Evolutionary conservation across 2,888 invertebrate genomes (phyloP).

Genomic region (Himalopsyche tibetana): DNA sequence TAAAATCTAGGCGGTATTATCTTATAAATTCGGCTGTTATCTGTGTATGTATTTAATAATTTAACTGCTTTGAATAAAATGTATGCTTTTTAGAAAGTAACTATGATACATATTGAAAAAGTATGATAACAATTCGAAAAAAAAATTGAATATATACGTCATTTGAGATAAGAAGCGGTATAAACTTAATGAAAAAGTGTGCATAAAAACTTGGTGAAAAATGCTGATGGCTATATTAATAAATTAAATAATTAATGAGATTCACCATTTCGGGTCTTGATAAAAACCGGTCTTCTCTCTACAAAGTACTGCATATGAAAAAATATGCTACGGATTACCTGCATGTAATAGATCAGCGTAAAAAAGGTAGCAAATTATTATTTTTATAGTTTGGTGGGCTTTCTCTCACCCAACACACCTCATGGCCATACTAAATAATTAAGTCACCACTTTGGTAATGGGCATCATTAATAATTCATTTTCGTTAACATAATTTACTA

Average conservation of each 20-base stretch:
- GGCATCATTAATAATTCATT: not conserved
- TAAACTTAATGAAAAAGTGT: too few species aligned
- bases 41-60: too few species aligned
- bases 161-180: too few species aligned
- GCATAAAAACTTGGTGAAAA: too few species aligned
- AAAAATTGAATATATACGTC: too few species aligned
- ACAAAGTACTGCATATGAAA: not conserved
- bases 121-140: too few species aligned
- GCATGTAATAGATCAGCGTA: not conserved
- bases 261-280: not conserved
- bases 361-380: slow-evolving; percentile 11
- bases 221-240: not conserved
- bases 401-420: not conserved
- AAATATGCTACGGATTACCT: not conserved
- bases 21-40: too few species aligned
- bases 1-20: too few species aligned
- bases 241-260: slow-evolving; percentile 5
- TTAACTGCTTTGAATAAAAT: too few species aligned
- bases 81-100: too few species aligned
- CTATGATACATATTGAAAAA: too few species aligned
- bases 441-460: not conserved
- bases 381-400: slow-evolving; percentile 1
- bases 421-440: not conserved
- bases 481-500: not conserved
- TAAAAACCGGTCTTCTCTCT: not conserved